A percentile compares a stretch with the other conserved stretches of the same genome.
Conservation (phyloP, 2,888 invertebrate genomes). For the Hypena proboscidalis region DNA sequence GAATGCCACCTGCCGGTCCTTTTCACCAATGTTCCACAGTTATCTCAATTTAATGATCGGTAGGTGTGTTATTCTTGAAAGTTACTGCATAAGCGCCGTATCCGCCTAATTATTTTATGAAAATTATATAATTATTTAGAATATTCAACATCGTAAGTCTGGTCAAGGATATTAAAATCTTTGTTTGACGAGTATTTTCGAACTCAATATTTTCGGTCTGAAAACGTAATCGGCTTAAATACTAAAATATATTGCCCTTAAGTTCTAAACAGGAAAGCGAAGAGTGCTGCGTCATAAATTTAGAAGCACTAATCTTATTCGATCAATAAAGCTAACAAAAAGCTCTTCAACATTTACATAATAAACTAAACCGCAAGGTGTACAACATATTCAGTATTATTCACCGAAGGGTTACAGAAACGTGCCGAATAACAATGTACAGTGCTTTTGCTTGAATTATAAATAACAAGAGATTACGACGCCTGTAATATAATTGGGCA, state of each 20-base stretch:
- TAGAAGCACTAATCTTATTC: neutral
- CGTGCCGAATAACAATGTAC: constrained; percentile 42
- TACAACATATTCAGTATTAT: constrained; percentile 22
- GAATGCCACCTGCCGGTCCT: constrained; percentile 41
- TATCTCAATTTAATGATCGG: constrained; percentile 47
- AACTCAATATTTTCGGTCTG: too few relatives aligned
- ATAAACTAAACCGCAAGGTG: constrained; percentile 16
- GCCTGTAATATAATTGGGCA: constrained; percentile 47
- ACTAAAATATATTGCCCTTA: too few relatives aligned
- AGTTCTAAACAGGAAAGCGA: too few relatives aligned
- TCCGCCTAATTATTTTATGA: constrained; percentile 5
- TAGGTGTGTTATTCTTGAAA: constrained; percentile 46
- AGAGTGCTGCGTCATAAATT: too few relatives aligned
- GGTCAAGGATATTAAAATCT: too few relatives aligned
- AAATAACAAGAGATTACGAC: constrained; percentile 44
- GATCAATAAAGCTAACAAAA: neutral
- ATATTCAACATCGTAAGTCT: too few relatives aligned
- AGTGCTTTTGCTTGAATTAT: constrained; percentile 39
- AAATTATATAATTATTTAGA: neutral
- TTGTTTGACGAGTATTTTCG: too few relatives aligned
- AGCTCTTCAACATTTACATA: constrained; percentile 5
- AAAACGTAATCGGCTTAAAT: neutral
- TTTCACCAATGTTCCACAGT: constrained; percentile 40
- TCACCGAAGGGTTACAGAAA: constrained; percentile 28
- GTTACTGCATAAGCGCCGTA: constrained; percentile 14